Base-by-base conservation (phyloP, 2,888 invertebrate species). In the Gymnosoma rotundatum region DNA sequence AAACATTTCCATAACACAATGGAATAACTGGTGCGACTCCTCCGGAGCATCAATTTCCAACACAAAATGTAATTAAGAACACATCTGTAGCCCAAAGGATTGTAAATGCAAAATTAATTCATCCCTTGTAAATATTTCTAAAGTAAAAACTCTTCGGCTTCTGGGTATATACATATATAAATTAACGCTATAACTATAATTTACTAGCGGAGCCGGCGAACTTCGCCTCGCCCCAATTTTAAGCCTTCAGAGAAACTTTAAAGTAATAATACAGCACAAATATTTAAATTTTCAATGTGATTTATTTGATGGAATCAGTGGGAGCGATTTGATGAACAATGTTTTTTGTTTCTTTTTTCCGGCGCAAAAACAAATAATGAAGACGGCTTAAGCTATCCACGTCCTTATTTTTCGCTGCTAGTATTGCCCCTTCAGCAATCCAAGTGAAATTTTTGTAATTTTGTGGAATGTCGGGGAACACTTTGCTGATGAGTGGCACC, bases 381-480 rank as follows among this genome's bases (percentile, higher is more conserved):
- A 16, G 5, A 48, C 48, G 16, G 16, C 72, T 82, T 50, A 67
- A 74, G 69, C 56, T 52, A 69, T 74, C 54, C 20, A 81, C 75
- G 48, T 69, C 69, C 21, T 69, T 69, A 63, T 81, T 81, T 64
- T 73, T 81, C 20, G 76, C 73, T 45, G 66, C 52, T 32, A 72
- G 45, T 52, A 83, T 72, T 72, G 60, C 67, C 60, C 76, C 69
- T 72, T 76, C 80, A 73, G 48, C 70, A 48, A 83, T 66, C 73
- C 76, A 78, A 45, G 74, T 45, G 16, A 50, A 42, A 66, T 66
- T 70, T 73, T 66, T 79, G 38, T 66, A 50, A 48, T 79, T 79
- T 36, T 61, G 61, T 73, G 32, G 14, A 61, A 73, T 61, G 36
- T 36, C 48, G 32, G 66, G 64, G 18, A 83, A 83, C 48, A 78